phyloP scores from a whole-genome alignment of 2,113 vertebrate species.

The Anguilla japonica region DNA sequence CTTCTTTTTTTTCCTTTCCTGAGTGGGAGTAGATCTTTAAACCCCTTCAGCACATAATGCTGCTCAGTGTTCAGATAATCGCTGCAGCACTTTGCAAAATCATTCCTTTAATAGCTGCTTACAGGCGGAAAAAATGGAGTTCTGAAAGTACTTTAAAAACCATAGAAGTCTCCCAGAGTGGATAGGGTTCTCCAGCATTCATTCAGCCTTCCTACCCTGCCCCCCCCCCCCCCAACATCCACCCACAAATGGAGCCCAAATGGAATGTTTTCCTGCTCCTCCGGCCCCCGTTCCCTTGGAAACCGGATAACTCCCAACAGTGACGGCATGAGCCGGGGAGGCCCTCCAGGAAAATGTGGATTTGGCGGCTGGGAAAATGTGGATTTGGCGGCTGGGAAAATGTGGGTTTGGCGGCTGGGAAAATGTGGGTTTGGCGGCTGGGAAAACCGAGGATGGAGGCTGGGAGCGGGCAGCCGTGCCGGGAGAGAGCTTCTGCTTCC shows the following conservation, averaged over 20 bases:
- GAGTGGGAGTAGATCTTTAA: neutral
- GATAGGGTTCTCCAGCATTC: constrained; percentile 9
- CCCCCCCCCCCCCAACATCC: constrained; percentile 39
- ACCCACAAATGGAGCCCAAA: constrained; percentile 38
- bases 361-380: constrained; percentile 23
- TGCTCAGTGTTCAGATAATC: neutral
- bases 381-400: constrained; percentile 27
- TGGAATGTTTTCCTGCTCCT: constrained; percentile 56
- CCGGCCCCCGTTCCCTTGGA: constrained; percentile 53
- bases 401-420: constrained; percentile 19
- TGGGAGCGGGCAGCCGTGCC: neutral
- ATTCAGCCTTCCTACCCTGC: constrained; percentile 36
- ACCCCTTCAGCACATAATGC: neutral
- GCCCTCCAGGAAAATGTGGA: constrained; percentile 30
- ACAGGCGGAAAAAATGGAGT: constrained; percentile 28
- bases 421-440: constrained; percentile 18
- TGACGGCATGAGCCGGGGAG: constrained; percentile 47
- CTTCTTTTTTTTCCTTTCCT: neutral
- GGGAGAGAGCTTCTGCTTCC: neutral
- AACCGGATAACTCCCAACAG: constrained; percentile 54
- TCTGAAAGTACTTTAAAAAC: constrained; percentile 34
- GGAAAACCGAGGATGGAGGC: constrained; percentile 15
- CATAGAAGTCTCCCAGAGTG: constrained; percentile 33
- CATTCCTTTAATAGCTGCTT: neutral
- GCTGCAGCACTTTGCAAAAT: neutral